Conservation (phyloP, 2,888 invertebrate species). For the Resseliella maxima region DNA sequence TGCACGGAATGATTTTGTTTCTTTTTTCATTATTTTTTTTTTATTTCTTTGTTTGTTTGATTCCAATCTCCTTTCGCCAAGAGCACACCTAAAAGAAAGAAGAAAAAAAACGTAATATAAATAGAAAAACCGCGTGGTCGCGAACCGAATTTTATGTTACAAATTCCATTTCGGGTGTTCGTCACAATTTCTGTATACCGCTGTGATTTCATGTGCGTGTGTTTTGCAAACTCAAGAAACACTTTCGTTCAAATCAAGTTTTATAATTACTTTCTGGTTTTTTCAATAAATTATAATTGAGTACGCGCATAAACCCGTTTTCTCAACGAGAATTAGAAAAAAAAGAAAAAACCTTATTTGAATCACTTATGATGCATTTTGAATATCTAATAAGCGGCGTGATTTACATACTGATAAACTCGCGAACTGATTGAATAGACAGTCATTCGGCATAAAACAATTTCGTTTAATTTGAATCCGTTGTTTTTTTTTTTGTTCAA, state of each 20-base stretch:
- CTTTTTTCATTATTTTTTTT: not conserved
- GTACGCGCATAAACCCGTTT: not conserved
- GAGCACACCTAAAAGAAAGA: no score
- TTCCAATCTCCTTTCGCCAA: not conserved
- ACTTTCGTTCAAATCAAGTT: not conserved
- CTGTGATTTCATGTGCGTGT: not conserved
- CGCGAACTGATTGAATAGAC: not conserved
- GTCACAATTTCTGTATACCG: not conserved
- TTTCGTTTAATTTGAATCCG: not conserved
- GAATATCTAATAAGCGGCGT: slow-evolving; percentile 25
- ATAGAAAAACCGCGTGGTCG: slow-evolving; percentile 52
- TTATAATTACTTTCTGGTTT: slow-evolving; percentile 54
- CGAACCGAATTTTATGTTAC: slow-evolving; percentile 24
- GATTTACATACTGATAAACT: not conserved
- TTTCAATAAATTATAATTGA: slow-evolving; percentile 44
- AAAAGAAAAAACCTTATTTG: slow-evolving; percentile 15
- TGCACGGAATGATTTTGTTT: not conserved
- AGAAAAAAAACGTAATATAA: not conserved
- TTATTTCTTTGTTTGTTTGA: not conserved
- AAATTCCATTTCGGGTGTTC: not conserved
- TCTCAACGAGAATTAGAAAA: not conserved
- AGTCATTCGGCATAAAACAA: not conserved
- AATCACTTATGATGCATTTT: not conserved
- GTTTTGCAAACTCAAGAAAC: slow-evolving; percentile 22
- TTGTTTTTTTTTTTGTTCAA: not conserved